Percentiles rank a stretch among this genome's conserved stretches.
Conservation (phyloP, 2,888 invertebrate species). For the Mystacides longicornis region DNA sequence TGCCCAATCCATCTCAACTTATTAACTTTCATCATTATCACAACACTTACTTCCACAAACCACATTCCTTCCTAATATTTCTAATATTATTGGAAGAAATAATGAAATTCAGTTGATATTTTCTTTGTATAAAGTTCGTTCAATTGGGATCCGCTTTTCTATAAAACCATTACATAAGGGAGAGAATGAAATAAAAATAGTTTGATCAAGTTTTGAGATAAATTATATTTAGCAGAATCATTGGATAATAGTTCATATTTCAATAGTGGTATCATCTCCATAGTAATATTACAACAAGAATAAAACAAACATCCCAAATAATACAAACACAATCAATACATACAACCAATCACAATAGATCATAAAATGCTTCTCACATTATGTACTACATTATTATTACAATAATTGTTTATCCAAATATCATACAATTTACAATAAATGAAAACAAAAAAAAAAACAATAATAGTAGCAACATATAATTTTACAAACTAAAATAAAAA, state of each 20-base stretch:
- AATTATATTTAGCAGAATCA: not conserved
- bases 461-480: not conserved
- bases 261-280: not conserved
- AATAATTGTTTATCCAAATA: no score
- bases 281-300: not conserved
- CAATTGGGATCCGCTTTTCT: no score
- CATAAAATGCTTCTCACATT: not conserved
- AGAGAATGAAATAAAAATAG: not conserved
- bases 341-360: not conserved
- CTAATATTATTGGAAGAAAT: no score
- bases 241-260: not conserved
- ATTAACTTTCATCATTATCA: no score
- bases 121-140: no score
- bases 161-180: no score
- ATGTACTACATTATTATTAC: no score
- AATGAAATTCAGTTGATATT: no score
- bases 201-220: not conserved
- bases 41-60: no score
- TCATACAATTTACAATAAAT: not conserved
- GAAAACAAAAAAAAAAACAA: not conserved
- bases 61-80: no score
- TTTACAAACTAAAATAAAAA: not conserved
- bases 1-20: no score
- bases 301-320: not conserved
- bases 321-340: not conserved